phyloP scores from a whole-genome alignment of 2,888 invertebrate genomes.

The Panopea generosa region DNA sequence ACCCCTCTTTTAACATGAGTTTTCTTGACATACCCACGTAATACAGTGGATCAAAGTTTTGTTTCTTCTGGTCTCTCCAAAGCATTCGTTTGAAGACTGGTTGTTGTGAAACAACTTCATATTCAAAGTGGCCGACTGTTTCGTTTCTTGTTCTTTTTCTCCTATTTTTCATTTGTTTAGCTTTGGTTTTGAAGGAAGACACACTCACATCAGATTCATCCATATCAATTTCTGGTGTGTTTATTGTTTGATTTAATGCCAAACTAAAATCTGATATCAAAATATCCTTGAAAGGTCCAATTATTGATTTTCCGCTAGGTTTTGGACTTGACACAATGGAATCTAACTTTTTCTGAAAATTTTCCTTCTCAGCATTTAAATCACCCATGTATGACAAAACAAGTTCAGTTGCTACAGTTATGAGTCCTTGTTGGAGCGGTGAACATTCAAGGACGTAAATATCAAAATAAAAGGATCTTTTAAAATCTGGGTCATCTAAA shows the following conservation, averaged over 20 bases:
- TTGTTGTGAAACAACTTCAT: slow-evolving; percentile 73
- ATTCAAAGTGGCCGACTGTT: slow-evolving; percentile 50
- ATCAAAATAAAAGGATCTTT: slow-evolving; percentile 70
- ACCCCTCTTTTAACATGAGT: slow-evolving; percentile 73
- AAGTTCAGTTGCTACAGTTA: slow-evolving; percentile 75
- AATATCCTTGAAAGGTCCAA: slow-evolving; percentile 59
- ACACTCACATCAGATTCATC: slow-evolving; percentile 33
- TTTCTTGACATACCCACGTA: slow-evolving; percentile 77
- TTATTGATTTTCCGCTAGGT: slow-evolving; percentile 19
- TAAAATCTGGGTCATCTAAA: slow-evolving; percentile 69
- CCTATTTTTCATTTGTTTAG: slow-evolving; percentile 37
- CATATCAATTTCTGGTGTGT: slow-evolving; percentile 38
- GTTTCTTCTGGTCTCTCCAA: slow-evolving; percentile 65
- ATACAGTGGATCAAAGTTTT: slow-evolving; percentile 74
- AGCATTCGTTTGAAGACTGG: slow-evolving; percentile 73
- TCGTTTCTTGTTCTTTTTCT: slow-evolving; percentile 28
- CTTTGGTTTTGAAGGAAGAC: slow-evolving; percentile 51
- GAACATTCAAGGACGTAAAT: slow-evolving; percentile 76
- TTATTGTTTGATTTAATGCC: slow-evolving; percentile 56
- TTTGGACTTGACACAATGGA: slow-evolving; percentile 27
- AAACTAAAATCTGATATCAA: slow-evolving; percentile 75
- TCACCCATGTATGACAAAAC: slow-evolving; percentile 70
- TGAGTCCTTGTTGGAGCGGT: slow-evolving; percentile 75
- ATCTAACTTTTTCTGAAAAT: slow-evolving; percentile 53
- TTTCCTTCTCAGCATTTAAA: slow-evolving; percentile 40